Evolutionary conservation across 2,797 vertebrate genomes (phyloP), one percentile per base, ranked within the genome.

Genomic region (Synanceia verrucosa): DNA sequence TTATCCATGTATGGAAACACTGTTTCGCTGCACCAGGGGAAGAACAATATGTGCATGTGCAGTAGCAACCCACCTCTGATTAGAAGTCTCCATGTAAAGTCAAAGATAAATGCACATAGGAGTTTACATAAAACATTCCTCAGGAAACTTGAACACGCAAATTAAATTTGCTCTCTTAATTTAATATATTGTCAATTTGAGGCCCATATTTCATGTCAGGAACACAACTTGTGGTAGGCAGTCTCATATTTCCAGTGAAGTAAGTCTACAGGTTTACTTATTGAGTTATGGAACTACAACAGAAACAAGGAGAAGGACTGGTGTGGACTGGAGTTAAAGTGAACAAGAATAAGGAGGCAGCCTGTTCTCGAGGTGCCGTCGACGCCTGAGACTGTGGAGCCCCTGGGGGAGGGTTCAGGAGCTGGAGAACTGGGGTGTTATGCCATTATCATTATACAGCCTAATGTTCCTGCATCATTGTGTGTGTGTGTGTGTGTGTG

Each of bases 361-460:
- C 63, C 48, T 80, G 80, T 76, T 79, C 47, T 36, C 37, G 37
- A 47, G 36, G 4, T 72, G 68, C 24, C 2, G 34, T 69, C 3
- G 1, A 56, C 48, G 39, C 23, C 41, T 37, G 41, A 71, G 70
- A 60, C 73, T 21, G 9, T 37, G 65, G 68, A 66, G 50, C 58
- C 78, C 50, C 16, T 10, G 43, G 62, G 36, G 71, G 47, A 43
- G 26, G 60, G 69, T 79, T 70, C 70, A 58, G 46, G 63, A 64
- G 73, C 28, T 51, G 29, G 56, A 46, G 41, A 65, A 36, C 53
- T 65, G 33, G 65, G 50, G 76, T 80, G 60, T 82, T 64, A 73
- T 76, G 29, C 76, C 69, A 82, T 88, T 86, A 83, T 86, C 51
- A 28, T 43, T 68, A 71, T 57, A 57, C 4, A 34, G 81, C 58